Evolutionary conservation across 2,797 vertebrate species (phyloP), one percentile per base, ranked within the genome.

Genomic region (Malurus splendens): DNA sequence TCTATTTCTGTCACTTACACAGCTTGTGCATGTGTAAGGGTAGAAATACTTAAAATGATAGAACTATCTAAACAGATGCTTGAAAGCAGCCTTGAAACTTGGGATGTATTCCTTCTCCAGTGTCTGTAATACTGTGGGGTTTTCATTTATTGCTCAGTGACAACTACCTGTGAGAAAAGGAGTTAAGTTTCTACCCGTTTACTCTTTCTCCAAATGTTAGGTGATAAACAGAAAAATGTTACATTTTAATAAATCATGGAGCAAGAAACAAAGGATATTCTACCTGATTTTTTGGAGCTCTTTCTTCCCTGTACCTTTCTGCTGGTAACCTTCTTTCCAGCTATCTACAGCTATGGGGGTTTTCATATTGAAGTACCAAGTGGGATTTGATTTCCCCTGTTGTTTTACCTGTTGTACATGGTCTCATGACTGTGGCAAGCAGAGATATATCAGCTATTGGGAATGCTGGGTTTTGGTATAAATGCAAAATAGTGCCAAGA

Each of bases 401-500:
- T 75, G 19, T 55, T 91, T 36, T 22, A 79, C 36, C 38, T 33
- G 12, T 42, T 48, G 9, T 14, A 17, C 42, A 1, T 41, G 2
- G 38, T 30, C 23, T 45, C 1, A 0, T 27, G 6, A 36, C 18
- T 80, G 56, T 28, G 33, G 41, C 68, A 72, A 38, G 32, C 17
- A 66, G 24, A 45, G 32, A 17, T 30, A 0, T 4, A 17, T 23
- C 30, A 28, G 52, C 41, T 52, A 18, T 16, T 50, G 9, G 8
- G 7, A 70, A 52, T 25, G 70, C n/a, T 67, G 15, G 0, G 10
- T 30, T 64, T 68, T 39, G 18, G 9, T 39, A 33, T 33, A n/a
- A 60, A 42, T 33, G 36, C 19, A 54, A 25, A 82, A 38, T 2
- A 12, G 7, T 1, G 0, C 33, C 0, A 2, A 51, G 48, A 24